These are phyloP conservation scores for Harpagus bidentatus DNA, from an alignment of 2,113 vertebrate species.

Conservation along the genomic window DNA sequence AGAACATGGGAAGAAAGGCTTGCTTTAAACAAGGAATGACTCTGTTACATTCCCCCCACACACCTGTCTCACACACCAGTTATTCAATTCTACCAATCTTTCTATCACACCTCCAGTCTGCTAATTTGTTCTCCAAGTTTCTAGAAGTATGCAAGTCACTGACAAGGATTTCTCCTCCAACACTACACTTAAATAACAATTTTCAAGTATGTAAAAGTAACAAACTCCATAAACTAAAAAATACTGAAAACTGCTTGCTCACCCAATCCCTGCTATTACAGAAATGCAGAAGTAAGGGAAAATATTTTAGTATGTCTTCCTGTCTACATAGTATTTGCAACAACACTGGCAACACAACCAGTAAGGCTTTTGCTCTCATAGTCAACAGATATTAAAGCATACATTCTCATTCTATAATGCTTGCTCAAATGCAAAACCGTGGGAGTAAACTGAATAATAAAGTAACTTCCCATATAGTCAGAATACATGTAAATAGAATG, in stretches of 20 bases:
- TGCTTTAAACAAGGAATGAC: neutral
- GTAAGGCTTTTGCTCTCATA: neutral
- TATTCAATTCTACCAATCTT: neutral
- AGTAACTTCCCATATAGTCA: neutral
- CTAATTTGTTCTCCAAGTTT: neutral
- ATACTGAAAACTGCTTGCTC: neutral
- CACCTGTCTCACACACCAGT: neutral
- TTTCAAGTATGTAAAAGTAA: neutral
- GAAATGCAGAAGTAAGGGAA: neutral
- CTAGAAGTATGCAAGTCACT: neutral
- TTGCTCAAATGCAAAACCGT: neutral
- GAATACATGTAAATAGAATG: neutral
- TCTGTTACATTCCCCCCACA: fast-evolving
- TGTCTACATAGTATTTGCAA: neutral
- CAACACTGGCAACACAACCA: neutral
- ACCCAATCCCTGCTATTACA: neutral
- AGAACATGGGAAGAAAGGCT: neutral
- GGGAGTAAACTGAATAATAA: neutral
- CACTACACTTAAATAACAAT: neutral
- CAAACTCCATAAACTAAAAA: neutral
- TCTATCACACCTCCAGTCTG: neutral
- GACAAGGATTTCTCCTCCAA: neutral
- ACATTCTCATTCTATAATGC: neutral
- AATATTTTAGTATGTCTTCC: neutral
- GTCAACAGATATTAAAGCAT: neutral